phyloP scores from a whole-genome alignment of 2,113 vertebrate genomes.

The Heloderma charlesbogerti region DNA sequence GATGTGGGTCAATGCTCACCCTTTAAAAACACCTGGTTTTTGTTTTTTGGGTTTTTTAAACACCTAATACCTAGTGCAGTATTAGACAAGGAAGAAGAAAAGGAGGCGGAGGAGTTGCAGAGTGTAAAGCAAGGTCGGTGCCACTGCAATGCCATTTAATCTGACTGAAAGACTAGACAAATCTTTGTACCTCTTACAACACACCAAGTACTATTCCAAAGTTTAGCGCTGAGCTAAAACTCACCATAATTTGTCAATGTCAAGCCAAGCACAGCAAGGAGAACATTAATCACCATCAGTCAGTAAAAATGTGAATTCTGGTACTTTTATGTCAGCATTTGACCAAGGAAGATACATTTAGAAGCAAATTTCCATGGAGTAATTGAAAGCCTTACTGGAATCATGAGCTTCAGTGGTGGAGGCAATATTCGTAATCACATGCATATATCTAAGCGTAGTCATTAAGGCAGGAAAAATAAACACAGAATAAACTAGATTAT shows the following conservation, averaged over 20 bases:
- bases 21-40: background rate
- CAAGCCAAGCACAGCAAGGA: background rate
- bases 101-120: too few species aligned
- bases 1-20: background rate
- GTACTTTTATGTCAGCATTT: slow-evolving; percentile 20
- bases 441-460: slow-evolving; percentile 21
- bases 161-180: background rate
- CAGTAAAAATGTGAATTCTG: slow-evolving; percentile 7
- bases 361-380: slow-evolving; percentile 4
- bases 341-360: slow-evolving; percentile 20
- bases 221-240: background rate
- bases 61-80: background rate
- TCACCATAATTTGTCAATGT: slow-evolving; percentile 15
- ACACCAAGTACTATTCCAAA: background rate
- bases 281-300: background rate
- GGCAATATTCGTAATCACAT: slow-evolving; percentile 23
- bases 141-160: background rate
- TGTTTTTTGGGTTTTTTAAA: background rate
- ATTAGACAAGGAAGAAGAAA: background rate
- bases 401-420: background rate
- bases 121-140: background rate
- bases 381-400: slow-evolving; percentile 20
- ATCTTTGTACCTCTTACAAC: background rate
- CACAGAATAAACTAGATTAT: background rate
- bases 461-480: slow-evolving; percentile 27